Conservation (phyloP, 2,113 vertebrate genomes). For the Halichoeres trimaculatus region DNA sequence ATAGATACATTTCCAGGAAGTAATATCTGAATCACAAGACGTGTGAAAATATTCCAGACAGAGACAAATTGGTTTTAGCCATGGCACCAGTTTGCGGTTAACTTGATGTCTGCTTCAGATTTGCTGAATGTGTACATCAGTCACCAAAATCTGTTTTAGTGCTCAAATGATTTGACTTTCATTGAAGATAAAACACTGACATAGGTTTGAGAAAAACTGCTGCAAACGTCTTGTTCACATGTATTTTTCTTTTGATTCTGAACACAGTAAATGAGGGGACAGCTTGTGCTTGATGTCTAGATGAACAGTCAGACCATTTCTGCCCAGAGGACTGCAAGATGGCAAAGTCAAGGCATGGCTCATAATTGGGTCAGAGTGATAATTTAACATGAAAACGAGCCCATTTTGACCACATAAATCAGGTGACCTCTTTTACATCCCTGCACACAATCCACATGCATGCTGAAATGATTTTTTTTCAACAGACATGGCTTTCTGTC, state of each 20-base stretch:
- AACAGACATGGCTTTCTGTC: neutral
- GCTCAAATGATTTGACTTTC: too few relatives aligned
- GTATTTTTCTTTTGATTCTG: neutral
- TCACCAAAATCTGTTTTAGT: too few relatives aligned
- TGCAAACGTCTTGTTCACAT: neutral
- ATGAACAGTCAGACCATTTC: neutral
- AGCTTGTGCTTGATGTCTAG: neutral
- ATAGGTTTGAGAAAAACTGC: neutral
- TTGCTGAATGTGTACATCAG: too few relatives aligned
- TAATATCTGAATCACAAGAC: slow-evolving; percentile 27
- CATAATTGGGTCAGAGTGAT: neutral
- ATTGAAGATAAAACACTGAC: too few relatives aligned
- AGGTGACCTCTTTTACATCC: neutral
- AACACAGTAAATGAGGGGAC: neutral
- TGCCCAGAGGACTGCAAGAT: neutral
- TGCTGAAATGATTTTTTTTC: neutral
- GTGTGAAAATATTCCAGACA: slow-evolving; percentile 16
- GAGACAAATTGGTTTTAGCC: slow-evolving; percentile 21
- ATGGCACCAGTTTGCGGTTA: neutral
- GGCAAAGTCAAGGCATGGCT: neutral
- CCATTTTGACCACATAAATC: neutral
- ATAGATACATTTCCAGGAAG: slow-evolving; percentile 29
- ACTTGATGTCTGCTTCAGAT: neutral
- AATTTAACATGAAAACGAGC: neutral
- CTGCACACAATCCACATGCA: neutral